These are phyloP conservation scores for Drosophila nigricruria DNA, from an alignment of 2,888 invertebrate genomes.

Conservation along the genomic window DNA sequence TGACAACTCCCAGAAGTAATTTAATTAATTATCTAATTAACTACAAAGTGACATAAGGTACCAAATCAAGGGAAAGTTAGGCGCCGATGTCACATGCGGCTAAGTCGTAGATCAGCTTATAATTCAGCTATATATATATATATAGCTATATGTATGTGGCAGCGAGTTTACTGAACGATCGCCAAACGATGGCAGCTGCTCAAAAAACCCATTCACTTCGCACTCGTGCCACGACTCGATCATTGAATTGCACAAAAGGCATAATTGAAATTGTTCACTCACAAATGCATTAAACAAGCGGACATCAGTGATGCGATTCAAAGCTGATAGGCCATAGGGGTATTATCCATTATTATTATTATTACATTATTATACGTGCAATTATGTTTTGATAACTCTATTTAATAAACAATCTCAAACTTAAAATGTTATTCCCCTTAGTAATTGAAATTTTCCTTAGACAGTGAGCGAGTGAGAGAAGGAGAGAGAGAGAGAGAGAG, in stretches of 20 bases:
- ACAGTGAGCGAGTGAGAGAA: not conserved
- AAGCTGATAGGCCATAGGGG: constrained; percentile 30
- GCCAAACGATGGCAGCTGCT: constrained; percentile 26
- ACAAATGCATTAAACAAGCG: constrained; percentile 48
- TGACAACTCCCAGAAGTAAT: constrained; percentile 47
- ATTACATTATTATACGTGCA: constrained; percentile 6
- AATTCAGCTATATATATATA: not conserved
- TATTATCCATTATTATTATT: constrained; percentile 3
- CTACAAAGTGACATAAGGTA: constrained; percentile 27
- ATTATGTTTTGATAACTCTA: constrained; percentile 29
- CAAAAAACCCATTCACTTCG: constrained; percentile 5
- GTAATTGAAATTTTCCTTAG: not conserved
- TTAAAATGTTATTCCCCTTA: constrained; percentile 1
- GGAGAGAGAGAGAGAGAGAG: not conserved
- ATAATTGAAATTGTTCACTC: constrained; percentile 57
- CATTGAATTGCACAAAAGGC: constrained; percentile 55
- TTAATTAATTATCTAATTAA: constrained; percentile 67
- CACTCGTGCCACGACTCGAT: constrained; percentile 22
- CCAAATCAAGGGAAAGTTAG: constrained; percentile 37
- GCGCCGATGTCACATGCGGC: not conserved
- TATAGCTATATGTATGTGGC: constrained; percentile 27
- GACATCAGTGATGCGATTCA: constrained; percentile 45
- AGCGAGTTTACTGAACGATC: constrained; percentile 47
- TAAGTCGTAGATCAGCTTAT: constrained; percentile 29
- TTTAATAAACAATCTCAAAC: constrained; percentile 21